These are phyloP conservation scores for Sinocyclocheilus anshuiensis DNA, from an alignment of 2,113 vertebrate genomes.

Conservation along the genomic window DNA sequence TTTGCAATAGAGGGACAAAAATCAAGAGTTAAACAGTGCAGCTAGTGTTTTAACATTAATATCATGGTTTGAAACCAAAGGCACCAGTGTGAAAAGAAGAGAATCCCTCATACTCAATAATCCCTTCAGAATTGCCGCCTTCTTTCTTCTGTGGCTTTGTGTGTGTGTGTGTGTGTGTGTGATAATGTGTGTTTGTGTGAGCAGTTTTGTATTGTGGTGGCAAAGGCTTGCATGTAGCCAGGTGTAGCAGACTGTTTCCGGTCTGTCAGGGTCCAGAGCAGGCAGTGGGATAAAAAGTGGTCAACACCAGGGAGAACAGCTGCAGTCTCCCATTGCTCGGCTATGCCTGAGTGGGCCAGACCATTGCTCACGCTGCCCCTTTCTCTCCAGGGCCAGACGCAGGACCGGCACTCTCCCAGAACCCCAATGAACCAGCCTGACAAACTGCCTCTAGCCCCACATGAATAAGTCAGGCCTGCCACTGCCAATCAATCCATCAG, in stretches of 20 bases:
- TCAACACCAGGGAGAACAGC: conserved; percentile 59
- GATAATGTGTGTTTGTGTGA: conserved; percentile 23
- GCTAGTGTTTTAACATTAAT: not conserved
- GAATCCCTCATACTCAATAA: not conserved
- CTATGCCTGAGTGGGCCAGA: conserved; percentile 45
- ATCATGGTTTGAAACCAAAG: not conserved
- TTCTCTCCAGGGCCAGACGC: not conserved
- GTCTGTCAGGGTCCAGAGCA: conserved; percentile 71
- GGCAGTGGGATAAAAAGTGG: conserved; percentile 55
- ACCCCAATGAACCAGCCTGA: conserved; percentile 63
- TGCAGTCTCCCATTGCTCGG: conserved; percentile 43
- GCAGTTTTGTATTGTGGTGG: conserved; percentile 18
- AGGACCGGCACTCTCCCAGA: conserved; percentile 49
- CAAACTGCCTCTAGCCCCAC: conserved; percentile 59
- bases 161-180: conserved; percentile 42
- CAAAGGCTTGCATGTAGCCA: conserved; percentile 52
- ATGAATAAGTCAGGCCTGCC: conserved; percentile 75
- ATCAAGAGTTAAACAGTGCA: too few species aligned
- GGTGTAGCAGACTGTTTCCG: conserved; percentile 69
- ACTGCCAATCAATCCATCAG: conserved; percentile 71
- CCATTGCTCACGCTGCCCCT: not conserved
- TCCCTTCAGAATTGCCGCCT: not conserved
- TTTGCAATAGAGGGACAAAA: not conserved
- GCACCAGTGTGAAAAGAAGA: not conserved
- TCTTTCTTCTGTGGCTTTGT: conserved; percentile 11